Conservation (phyloP, 2,113 vertebrate species). For the Melanerpes formicivorus region DNA sequence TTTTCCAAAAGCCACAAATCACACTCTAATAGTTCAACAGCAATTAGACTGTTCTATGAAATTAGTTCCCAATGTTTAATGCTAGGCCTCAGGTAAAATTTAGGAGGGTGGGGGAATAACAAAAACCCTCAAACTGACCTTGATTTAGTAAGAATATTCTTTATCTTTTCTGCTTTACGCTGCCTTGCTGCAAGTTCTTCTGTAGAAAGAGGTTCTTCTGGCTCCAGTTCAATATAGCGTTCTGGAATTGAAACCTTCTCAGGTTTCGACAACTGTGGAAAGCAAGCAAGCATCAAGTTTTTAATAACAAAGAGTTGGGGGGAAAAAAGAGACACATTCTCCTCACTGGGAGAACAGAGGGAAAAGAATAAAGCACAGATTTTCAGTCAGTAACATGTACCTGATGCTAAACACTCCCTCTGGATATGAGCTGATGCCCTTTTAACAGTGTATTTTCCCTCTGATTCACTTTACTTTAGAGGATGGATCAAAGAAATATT, state of each 20-base stretch:
- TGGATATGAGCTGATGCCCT: not conserved
- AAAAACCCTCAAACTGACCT: conserved; percentile 77
- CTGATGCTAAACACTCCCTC: not conserved
- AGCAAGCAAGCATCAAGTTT: not conserved
- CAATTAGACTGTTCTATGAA: not conserved
- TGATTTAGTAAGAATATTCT: conserved; percentile 92
- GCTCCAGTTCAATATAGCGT: conserved; percentile 91
- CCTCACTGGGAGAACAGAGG: not conserved
- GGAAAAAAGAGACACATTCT: not conserved
- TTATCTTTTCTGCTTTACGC: conserved; percentile 94
- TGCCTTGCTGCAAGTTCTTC: conserved; percentile 91
- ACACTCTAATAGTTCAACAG: not conserved
- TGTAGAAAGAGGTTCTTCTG: conserved; percentile 89
- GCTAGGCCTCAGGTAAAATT: not conserved
- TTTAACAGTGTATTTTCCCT: not conserved
- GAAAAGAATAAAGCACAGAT: not conserved
- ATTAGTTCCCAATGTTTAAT: not conserved
- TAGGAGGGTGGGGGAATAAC: not conserved
- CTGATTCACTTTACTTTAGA: conserved; percentile 3
- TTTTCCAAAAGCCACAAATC: not conserved
- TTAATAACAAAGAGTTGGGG: not conserved
- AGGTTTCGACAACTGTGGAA: conserved; percentile 87
- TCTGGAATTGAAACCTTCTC: conserved; percentile 94
- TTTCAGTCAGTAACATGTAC: not conserved
- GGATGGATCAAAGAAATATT: not conserved